Evolutionary conservation across 2,888 invertebrate species (phyloP).

Genomic region (Chaitophorus viminalis): DNA sequence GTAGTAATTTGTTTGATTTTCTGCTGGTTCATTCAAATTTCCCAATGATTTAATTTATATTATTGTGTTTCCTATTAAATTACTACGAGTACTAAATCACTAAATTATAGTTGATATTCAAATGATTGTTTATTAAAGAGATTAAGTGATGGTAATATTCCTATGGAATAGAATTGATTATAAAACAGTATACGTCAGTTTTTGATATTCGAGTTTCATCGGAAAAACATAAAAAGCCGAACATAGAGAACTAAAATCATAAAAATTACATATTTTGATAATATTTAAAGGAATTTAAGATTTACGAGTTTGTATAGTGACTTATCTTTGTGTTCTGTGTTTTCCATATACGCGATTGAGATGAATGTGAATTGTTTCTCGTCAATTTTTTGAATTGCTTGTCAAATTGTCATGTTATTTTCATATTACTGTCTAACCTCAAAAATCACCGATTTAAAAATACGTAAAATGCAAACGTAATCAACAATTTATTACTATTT

Average conservation of each 20-base stretch:
- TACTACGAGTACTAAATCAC: neutral
- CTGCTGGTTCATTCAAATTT: too few relatives aligned
- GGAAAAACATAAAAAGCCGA: neutral
- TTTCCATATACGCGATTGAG: neutral
- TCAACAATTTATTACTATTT: too few relatives aligned
- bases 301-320: neutral
- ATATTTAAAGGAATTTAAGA: neutral
- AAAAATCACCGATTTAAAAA: neutral
- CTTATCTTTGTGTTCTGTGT: neutral
- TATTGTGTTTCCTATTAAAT: neutral
- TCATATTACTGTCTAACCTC: neutral
- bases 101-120: neutral
- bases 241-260: neutral
- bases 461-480: too few relatives aligned
- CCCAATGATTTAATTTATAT: too few relatives aligned
- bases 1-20: too few relatives aligned
- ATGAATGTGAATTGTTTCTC: neutral
- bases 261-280: neutral
- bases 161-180: neutral
- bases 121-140: neutral
- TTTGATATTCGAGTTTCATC: neutral
- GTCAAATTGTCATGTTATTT: neutral
- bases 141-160: neutral
- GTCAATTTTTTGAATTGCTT: neutral
- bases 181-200: neutral